Percentiles rank a stretch among this genome's conserved stretches.
Conservation (phyloP, 2,888 invertebrate species). For the Miltochrista miniata region DNA sequence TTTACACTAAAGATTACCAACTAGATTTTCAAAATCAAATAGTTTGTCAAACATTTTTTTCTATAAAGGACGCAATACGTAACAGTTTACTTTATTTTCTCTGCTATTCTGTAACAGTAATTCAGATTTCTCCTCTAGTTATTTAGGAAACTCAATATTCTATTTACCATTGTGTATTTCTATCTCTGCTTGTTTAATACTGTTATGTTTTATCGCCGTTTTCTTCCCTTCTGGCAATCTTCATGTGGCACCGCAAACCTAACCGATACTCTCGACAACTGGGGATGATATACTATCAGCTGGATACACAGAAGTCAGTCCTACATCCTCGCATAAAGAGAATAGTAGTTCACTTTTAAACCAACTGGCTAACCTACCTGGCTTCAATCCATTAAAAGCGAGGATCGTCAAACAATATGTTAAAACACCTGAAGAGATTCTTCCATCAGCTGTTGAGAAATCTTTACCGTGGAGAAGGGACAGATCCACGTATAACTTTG, state of each 20-base stretch:
- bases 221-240: constrained; percentile 82
- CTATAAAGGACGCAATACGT: constrained; percentile 1
- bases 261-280: constrained; percentile 69
- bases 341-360: constrained; percentile 88
- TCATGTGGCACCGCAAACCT: constrained; percentile 77
- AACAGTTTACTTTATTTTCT: constrained; percentile 11
- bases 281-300: constrained; percentile 69
- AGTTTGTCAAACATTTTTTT: too few relatives aligned
- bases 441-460: constrained; percentile 91
- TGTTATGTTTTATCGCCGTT: constrained; percentile 78
- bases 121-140: constrained; percentile 16
- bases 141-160: constrained; percentile 18
- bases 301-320: constrained; percentile 81
- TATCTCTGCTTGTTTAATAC: constrained; percentile 68
- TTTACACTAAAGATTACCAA: neutral
- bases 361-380: constrained; percentile 87
- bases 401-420: constrained; percentile 88
- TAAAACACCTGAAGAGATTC: constrained; percentile 84
- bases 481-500: constrained; percentile 88
- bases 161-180: constrained; percentile 40
- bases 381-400: constrained; percentile 87
- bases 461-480: constrained; percentile 94
- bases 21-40: too few relatives aligned
- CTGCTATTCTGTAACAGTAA: constrained; percentile 24
- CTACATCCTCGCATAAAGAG: constrained; percentile 84